A percentile compares a stretch with the other conserved stretches of the same genome.
These are phyloP conservation scores for Calephelis perditalis DNA, from an alignment of 2,888 invertebrate species.

Conservation along the genomic window DNA sequence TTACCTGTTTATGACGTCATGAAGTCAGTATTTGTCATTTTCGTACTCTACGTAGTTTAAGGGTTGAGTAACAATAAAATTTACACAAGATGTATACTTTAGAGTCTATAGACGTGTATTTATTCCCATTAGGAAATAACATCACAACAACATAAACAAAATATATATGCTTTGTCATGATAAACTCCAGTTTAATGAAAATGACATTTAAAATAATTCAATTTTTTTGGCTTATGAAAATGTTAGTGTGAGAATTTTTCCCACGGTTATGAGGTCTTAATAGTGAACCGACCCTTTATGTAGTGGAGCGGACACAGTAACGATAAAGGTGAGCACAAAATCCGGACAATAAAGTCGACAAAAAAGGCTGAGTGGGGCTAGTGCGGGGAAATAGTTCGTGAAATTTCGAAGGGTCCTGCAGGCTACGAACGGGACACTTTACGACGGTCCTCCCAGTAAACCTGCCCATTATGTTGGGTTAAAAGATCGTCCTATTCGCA, in stretches of 20 bases:
- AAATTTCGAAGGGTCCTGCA: conserved; percentile 68
- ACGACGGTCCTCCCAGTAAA: conserved; percentile 74
- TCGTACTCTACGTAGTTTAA: too few species aligned
- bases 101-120: too few species aligned
- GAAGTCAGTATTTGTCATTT: too few species aligned
- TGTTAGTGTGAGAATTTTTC: conserved; percentile 41
- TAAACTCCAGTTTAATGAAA: too few species aligned
- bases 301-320: conserved; percentile 75
- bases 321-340: conserved; percentile 76
- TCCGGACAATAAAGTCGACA: conserved; percentile 75
- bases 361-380: conserved; percentile 72
- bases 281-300: conserved; percentile 71
- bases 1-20: too few species aligned
- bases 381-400: conserved; percentile 76
- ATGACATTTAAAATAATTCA: too few species aligned
- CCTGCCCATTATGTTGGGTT: conserved; percentile 76
- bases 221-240: background rate
- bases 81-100: too few species aligned
- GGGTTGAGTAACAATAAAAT: too few species aligned
- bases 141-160: too few species aligned
- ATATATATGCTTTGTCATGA: too few species aligned
- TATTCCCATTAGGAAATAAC: too few species aligned
- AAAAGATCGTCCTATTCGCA: conserved; percentile 70
- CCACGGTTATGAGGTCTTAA: conserved; percentile 77
- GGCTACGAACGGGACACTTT: conserved; percentile 67